Evolutionary conservation across 2,888 invertebrate genomes (phyloP).

Genomic region (Loripinus fragilis): DNA sequence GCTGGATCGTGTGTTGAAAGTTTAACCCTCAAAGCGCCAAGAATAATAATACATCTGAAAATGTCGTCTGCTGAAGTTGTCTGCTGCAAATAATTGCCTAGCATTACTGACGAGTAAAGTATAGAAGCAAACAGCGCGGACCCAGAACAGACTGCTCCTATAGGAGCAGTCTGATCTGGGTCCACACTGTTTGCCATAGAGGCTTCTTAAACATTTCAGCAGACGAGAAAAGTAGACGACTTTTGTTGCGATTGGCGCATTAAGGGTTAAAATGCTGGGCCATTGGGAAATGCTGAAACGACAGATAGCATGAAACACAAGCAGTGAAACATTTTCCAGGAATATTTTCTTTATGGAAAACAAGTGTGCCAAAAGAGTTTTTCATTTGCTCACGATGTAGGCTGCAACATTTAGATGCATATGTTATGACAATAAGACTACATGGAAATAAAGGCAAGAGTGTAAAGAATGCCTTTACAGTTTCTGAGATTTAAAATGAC

Average conservation of each 20-base stretch:
- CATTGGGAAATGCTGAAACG: background rate
- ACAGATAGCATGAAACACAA: background rate
- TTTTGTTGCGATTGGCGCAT: no score
- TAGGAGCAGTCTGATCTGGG: no score
- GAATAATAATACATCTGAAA: no score
- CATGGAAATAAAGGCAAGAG: conserved; percentile 2
- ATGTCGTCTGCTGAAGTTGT: no score
- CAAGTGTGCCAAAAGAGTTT: background rate
- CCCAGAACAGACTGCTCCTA: no score
- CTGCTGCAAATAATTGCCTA: no score
- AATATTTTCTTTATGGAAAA: background rate
- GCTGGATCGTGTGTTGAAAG: background rate
- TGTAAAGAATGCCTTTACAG: background rate
- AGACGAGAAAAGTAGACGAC: no score
- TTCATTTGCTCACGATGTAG: background rate
- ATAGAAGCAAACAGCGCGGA: no score
- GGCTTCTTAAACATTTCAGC: no score
- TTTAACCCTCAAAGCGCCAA: no score
- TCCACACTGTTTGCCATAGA: no score
- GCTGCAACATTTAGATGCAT: background rate
- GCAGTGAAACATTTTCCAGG: background rate
- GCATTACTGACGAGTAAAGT: no score
- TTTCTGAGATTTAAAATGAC: background rate
- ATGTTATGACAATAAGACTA: background rate
- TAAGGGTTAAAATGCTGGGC: background rate